These are phyloP conservation scores for Lycopodina hypogea DNA, from an alignment of 37 sponge, comb jelly and placozoan species.

Conservation along the genomic window DNA sequence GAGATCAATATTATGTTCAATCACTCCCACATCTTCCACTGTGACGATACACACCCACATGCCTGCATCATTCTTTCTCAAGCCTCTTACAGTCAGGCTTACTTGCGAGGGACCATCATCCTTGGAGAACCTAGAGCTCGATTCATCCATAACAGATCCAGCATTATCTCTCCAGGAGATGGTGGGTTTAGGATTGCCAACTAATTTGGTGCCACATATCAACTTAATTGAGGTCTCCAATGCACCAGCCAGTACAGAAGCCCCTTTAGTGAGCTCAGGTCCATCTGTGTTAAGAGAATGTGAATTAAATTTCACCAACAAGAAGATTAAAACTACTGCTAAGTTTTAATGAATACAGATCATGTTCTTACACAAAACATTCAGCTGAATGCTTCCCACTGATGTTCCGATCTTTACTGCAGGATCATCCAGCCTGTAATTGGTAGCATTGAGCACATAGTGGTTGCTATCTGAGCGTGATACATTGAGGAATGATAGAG, in stretches of 20 bases:
- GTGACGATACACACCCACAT: conserved; percentile 14
- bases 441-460: conserved; percentile 12
- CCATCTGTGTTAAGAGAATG: conserved; percentile 9
- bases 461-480: conserved; percentile 1
- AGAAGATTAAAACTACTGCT: not conserved
- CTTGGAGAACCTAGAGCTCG: not conserved
- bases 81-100: conserved; percentile 2
- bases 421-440: conserved; percentile 7
- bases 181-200: conserved; percentile 15
- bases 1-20: not conserved
- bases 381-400: not conserved
- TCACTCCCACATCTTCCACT: not conserved
- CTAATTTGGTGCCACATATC: conserved; percentile 24
- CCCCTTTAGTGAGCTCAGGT: conserved; percentile 5
- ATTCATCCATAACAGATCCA: not conserved
- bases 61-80: not conserved
- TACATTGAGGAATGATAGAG: not conserved
- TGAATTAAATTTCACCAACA: not conserved
- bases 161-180: conserved; percentile 20
- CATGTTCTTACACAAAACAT: conserved; percentile 7
- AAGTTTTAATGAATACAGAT: too few relatives aligned
- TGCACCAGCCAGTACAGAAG: not conserved
- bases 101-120: conserved; percentile 7
- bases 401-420: not conserved
- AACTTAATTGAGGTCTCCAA: not conserved